Base-by-base conservation (phyloP, 92 coral and sea anemone species). In the Zoanthus sociatus region DNA sequence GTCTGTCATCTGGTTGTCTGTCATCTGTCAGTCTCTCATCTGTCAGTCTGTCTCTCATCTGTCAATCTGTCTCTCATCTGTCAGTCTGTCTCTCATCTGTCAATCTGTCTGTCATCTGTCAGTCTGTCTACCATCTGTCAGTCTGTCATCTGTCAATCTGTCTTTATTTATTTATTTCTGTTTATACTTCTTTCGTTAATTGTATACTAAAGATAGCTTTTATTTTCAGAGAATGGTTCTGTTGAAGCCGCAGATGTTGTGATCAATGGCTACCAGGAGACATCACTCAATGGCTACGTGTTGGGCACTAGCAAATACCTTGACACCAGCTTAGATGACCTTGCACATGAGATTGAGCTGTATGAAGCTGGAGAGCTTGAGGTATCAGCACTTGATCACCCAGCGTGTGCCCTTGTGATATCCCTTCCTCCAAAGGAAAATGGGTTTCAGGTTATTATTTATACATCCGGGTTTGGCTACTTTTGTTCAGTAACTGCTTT, bases 261-360 rank as follows among this genome's bases (percentile, higher is more conserved):
- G 58, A 88, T 84, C 73, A 90, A 84, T 0, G 86, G 70, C 42
- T 78, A 54, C 14, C 66, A 68, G 77, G 87, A 77, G 71, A 47
- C 83, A 12, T 77, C 86, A 31, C 54, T 91, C 45, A 91, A 84
- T 5, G 93, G 93, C 32, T 88, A 84, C 72, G 69, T 58, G 26
- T 63, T 88, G 76, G 83, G 83, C n/a, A 92, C 91, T 54, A 91
- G 92, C 60, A 88, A 92, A 31, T 84, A 93, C 88, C 83, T 94
- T 48, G 98, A 94, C 81, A 91, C 93, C 64, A 94, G 98, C 84
- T 91, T 94, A 64, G 98, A 94, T 69, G 98, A 94, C 26, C 94
- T 94, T 55, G 95, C 96, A 1, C 88, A 87, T 82, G 98, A 94
- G 87, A 89, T 94, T 75, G 96, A 94, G 89, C 92, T 94, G 75